Evolutionary conservation across 1,140 invertebrate species (phyloP).

Genomic region (Wiebesia pumilae): DNA sequence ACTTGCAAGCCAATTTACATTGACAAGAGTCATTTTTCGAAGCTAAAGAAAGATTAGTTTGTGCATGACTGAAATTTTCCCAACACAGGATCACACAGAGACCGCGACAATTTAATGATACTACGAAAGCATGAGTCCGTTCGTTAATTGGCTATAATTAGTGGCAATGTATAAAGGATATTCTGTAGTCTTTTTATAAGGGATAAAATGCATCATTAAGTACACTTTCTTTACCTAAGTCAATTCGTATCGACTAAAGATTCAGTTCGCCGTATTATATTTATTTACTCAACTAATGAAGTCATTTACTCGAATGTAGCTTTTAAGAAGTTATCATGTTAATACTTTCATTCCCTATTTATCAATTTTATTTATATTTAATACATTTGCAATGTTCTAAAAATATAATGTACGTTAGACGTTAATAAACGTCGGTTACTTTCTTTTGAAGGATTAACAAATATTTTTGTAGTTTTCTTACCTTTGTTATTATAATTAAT

Average conservation of each 20-base stretch:
- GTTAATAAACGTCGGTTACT: too few species aligned
- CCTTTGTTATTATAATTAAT: too few species aligned
- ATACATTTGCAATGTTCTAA: too few species aligned
- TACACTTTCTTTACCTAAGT: too few species aligned
- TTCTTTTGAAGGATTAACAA: too few species aligned
- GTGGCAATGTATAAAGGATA: background rate
- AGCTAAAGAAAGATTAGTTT: constrained; percentile 49
- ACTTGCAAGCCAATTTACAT: constrained; percentile 59
- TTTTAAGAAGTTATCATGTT: too few species aligned
- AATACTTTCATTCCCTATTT: too few species aligned
- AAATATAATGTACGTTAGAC: too few species aligned
- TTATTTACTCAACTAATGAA: background rate
- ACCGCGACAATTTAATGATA: too few species aligned
- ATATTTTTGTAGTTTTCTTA: too few species aligned
- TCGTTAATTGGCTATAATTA: background rate
- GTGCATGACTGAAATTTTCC: constrained; percentile 23
- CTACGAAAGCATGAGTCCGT: background rate
- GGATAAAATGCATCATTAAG: background rate
- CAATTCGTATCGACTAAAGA: too few species aligned
- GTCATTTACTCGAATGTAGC: background rate
- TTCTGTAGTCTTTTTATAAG: background rate
- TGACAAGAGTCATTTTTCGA: constrained; percentile 59
- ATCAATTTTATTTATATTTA: too few species aligned
- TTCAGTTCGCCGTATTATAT: background rate
- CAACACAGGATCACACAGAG: background rate